Conservation (phyloP, 2,888 invertebrate genomes). For the Penaeus monodon region DNA sequence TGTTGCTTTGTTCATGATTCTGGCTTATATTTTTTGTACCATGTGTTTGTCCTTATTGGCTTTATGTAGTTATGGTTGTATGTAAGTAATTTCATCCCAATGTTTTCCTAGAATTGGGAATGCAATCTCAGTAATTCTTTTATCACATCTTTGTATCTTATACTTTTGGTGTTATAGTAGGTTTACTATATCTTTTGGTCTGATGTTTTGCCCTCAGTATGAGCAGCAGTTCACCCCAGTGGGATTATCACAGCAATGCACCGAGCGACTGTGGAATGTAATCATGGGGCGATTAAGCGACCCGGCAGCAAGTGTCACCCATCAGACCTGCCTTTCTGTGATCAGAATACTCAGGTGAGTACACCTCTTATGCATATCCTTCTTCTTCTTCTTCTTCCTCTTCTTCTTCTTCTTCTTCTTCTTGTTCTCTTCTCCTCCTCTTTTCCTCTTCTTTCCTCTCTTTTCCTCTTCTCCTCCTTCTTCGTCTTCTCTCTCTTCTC, state of each 20-base stretch:
- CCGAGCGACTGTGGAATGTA: slow-evolving; percentile 40
- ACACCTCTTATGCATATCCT: background rate
- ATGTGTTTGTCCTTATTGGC: too few species aligned
- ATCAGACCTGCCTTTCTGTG: slow-evolving; percentile 45
- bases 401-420: background rate
- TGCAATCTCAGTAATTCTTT: too few species aligned
- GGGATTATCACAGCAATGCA: slow-evolving; percentile 22
- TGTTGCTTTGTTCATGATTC: too few species aligned
- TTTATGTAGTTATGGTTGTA: too few species aligned
- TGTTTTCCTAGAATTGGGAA: too few species aligned
- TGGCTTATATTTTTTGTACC: too few species aligned
- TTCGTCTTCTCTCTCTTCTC: too few species aligned
- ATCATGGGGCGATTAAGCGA: slow-evolving; percentile 40
- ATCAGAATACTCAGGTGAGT: slow-evolving; percentile 51
- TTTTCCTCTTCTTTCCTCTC: background rate
- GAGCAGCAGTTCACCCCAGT: slow-evolving; percentile 53
- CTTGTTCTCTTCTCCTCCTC: background rate
- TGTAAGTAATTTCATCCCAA: too few species aligned
- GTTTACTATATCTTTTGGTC: background rate
- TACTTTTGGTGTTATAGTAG: background rate
- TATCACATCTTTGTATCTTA: background rate
- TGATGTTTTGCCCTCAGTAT: slow-evolving; percentile 26
- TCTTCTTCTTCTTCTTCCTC: background rate
- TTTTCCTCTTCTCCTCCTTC: too few species aligned
- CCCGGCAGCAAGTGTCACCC: slow-evolving; percentile 21